Percentiles rank a stretch among this genome's conserved stretches.
Conservation (phyloP, 2,113 vertebrate species). For the Phaetusa simplex region DNA sequence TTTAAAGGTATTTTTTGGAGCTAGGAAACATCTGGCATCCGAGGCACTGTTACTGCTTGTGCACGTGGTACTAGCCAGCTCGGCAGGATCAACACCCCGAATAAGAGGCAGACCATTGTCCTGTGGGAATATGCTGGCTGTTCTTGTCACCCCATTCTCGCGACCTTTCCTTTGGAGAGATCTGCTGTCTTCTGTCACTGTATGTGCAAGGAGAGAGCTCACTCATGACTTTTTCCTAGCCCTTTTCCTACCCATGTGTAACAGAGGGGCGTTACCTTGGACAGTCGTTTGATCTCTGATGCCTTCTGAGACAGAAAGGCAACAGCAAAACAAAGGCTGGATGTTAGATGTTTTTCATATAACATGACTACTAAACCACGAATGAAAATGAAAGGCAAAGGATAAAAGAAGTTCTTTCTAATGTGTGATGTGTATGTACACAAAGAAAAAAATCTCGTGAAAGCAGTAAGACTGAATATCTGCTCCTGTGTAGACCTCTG, state of each 20-base stretch:
- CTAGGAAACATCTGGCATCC: not conserved
- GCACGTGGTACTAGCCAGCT: not conserved
- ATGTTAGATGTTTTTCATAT: not conserved
- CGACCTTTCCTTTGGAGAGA: not conserved
- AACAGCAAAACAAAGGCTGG: not conserved
- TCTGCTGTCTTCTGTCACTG: not conserved
- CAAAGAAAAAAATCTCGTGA: not conserved
- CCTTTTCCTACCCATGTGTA: not conserved
- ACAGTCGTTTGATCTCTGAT: not conserved
- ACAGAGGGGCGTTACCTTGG: not conserved
- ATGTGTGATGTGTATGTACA: not conserved
- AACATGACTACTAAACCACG: not conserved
- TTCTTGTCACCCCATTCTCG: not conserved
- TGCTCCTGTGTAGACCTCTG: not conserved
- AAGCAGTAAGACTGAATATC: not conserved
- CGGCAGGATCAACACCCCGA: not conserved
- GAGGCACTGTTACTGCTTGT: not conserved
- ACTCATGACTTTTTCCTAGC: not conserved
- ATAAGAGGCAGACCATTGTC: not conserved
- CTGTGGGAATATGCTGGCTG: slow-evolving; percentile 19
- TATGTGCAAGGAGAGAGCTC: not conserved
- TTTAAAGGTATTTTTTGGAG: not conserved
- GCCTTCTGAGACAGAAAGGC: not conserved
- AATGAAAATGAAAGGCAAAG: slow-evolving; percentile 1
- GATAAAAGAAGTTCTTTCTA: not conserved